phyloP scores from a whole-genome alignment of 2,113 vertebrate species.

The Amphilophus citrinellus region DNA sequence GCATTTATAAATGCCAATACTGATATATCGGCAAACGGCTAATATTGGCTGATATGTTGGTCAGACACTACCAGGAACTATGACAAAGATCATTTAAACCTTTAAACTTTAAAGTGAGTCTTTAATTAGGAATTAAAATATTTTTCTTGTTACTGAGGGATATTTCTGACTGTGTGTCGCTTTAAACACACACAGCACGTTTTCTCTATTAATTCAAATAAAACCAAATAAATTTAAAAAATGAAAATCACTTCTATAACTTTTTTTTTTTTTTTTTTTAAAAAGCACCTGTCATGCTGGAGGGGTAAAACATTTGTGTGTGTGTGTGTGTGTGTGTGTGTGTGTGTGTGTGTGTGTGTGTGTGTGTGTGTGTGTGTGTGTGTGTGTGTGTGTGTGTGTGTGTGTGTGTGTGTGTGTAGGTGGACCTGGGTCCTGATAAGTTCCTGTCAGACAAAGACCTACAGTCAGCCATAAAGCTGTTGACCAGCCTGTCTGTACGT shows the following conservation, averaged over 20 bases:
- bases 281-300: neutral
- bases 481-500: slow-evolving; percentile 90
- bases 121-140: too few relatives aligned
- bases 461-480: slow-evolving; percentile 91
- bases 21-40: too few relatives aligned
- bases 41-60: too few relatives aligned
- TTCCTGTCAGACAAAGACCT: slow-evolving; percentile 97
- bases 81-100: too few relatives aligned
- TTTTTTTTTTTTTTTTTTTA: too few relatives aligned
- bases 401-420: slow-evolving; percentile 74
- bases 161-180: neutral
- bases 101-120: too few relatives aligned
- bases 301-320: neutral
- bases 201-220: too few relatives aligned
- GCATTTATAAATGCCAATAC: too few relatives aligned
- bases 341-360: neutral
- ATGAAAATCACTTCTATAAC: neutral
- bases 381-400: neutral
- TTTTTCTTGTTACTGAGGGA: neutral
- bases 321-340: too few relatives aligned
- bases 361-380: neutral
- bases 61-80: too few relatives aligned
- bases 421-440: slow-evolving; percentile 96
- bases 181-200: neutral
- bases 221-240: neutral